Conservation (phyloP, 53 echinoderm and acorn worm species). For the Holothuria scabra region DNA sequence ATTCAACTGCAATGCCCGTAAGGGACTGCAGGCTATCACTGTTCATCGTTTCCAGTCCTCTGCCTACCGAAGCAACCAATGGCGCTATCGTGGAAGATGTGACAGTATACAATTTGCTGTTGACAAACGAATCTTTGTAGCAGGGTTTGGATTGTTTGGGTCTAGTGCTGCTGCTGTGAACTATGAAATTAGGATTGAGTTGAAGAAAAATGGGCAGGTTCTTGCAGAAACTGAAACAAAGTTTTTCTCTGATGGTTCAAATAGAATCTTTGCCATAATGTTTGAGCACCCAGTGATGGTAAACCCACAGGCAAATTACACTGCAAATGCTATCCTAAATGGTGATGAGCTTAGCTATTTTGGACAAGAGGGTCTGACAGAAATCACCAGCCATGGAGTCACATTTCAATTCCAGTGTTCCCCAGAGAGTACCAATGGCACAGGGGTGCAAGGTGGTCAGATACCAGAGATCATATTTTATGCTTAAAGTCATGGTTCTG, state of each 20-base stretch:
- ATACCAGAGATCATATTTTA: constrained; percentile 98
- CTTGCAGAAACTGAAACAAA: constrained; percentile 88
- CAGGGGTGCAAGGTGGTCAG: constrained; percentile 98
- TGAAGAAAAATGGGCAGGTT: constrained; percentile 85
- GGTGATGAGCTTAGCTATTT: constrained; percentile 96
- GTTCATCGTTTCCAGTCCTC: constrained; percentile 99
- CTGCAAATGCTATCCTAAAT: constrained; percentile 88
- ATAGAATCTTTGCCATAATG: constrained; percentile 86
- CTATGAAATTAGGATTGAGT: constrained; percentile 86
- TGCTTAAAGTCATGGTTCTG: constrained; percentile 53
- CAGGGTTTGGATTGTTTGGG: constrained; percentile 94
- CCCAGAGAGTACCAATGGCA: constrained; percentile 98
- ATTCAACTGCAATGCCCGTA: constrained; percentile 73
- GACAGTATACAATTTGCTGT: constrained; percentile 99
- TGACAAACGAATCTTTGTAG: constrained; percentile 90
- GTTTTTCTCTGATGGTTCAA: constrained; percentile 96
- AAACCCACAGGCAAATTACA: constrained; percentile 91
- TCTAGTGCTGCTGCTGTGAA: constrained; percentile 92
- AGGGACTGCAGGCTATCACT: constrained; percentile 82
- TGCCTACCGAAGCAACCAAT: constrained; percentile 95
- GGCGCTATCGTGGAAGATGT: constrained; percentile 95
- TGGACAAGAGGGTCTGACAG: constrained; percentile 97
- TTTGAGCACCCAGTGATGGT: constrained; percentile 94
- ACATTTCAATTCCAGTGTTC: constrained; percentile 98
- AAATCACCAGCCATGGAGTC: constrained; percentile 76